Evolutionary conservation across 2,888 invertebrate genomes (phyloP).

Genomic region (Pharmacophagus antenor): DNA sequence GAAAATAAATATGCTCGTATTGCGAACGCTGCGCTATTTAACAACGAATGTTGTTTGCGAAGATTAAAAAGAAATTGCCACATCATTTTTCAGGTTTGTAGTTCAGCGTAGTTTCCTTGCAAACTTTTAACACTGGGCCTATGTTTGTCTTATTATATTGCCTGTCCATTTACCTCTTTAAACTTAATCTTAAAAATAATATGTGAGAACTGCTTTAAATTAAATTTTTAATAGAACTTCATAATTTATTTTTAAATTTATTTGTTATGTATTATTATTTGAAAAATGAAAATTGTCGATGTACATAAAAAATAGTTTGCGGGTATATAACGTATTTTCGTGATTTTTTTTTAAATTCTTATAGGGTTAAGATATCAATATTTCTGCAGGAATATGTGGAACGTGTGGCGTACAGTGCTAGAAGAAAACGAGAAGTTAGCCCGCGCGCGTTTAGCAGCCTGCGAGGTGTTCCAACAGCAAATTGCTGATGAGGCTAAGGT

Average conservation of each 20-base stretch:
- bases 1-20: neutral
- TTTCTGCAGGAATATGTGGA: conserved; percentile 93
- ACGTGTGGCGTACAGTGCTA: conserved; percentile 97
- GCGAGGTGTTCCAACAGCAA: conserved; percentile 96
- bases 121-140: neutral
- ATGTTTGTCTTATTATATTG: neutral
- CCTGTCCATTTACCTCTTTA: neutral
- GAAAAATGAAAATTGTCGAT: too few species aligned
- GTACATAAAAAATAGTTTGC: too few species aligned
- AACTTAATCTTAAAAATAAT: neutral
- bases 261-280: too few species aligned
- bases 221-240: too few species aligned
- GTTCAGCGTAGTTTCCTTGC: neutral
- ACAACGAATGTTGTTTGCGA: neutral
- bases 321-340: too few species aligned
- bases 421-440: conserved; percentile 97
- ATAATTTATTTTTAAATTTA: too few species aligned
- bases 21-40: neutral
- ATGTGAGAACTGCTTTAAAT: neutral
- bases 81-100: neutral
- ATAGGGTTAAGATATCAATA: neutral
- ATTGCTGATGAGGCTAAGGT: conserved; percentile 96
- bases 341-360: neutral
- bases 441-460: conserved; percentile 93
- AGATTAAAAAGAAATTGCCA: neutral